These are phyloP conservation scores for Paraplagusia blochii DNA, from an alignment of 2,113 vertebrate genomes.

Conservation along the genomic window DNA sequence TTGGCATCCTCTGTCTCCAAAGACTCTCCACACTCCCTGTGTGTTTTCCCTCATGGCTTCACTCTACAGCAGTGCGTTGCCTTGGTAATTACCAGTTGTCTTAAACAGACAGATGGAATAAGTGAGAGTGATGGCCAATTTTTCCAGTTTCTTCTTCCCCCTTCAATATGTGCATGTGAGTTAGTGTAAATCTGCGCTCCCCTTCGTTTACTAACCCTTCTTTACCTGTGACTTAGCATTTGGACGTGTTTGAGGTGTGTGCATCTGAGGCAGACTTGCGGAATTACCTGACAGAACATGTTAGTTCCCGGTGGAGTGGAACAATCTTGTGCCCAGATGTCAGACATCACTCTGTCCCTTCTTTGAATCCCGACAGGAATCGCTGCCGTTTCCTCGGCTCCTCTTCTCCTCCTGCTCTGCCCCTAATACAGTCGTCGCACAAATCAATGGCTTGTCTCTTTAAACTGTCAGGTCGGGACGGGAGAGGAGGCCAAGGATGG, in stretches of 20 bases:
- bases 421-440: not conserved
- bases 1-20: conserved; percentile 30
- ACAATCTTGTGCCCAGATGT: conserved; percentile 62
- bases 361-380: conserved; percentile 29
- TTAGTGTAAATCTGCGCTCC: conserved; percentile 21
- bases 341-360: conserved; percentile 56
- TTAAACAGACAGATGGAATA: conserved; percentile 80
- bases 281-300: conserved; percentile 70
- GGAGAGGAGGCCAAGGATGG: conserved; percentile 1
- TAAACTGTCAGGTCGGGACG: conserved; percentile 10
- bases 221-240: conserved; percentile 7
- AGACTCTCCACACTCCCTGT: conserved; percentile 47
- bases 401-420: not conserved
- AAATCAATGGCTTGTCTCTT: conserved; percentile 1
- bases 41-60: conserved; percentile 61
- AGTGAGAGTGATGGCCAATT: conserved; percentile 73
- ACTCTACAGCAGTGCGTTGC: conserved; percentile 62
- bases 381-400: conserved; percentile 17
- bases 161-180: conserved; percentile 24
- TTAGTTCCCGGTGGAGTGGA: conserved; percentile 48
- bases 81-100: conserved; percentile 77
- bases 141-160: conserved; percentile 58
- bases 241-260: conserved; percentile 16
- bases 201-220: conserved; percentile 20
- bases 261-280: conserved; percentile 19